Conservation (phyloP, 2,888 invertebrate species). For the Clanis bilineata region DNA sequence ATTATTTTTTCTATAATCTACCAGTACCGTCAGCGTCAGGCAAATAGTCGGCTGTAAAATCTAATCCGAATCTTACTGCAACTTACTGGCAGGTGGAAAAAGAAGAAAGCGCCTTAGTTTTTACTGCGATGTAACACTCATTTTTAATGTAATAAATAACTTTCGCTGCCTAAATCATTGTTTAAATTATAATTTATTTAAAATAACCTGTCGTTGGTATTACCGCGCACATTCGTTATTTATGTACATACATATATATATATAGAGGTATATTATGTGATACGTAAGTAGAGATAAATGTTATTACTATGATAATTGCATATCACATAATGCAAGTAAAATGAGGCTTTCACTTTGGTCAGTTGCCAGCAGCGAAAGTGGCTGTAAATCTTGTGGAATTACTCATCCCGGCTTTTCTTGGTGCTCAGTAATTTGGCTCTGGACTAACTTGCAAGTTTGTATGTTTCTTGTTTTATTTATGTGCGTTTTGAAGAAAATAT, state of each 20-base stretch:
- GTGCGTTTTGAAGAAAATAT: background rate
- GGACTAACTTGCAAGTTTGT: background rate
- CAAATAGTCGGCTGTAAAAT: no score
- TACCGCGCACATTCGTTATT: background rate
- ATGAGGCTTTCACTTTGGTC: conserved; percentile 42
- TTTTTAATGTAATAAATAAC: no score
- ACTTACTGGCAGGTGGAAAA: no score
- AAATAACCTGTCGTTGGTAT: background rate
- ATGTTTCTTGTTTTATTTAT: background rate
- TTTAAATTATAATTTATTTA: no score
- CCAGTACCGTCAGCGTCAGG: no score
- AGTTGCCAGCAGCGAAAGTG: conserved; percentile 38
- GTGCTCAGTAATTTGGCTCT: background rate
- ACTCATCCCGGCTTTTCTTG: background rate
- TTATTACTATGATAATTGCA: conserved; percentile 26
- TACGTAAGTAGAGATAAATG: conserved; percentile 21
- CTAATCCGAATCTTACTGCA: no score
- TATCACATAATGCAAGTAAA: conserved; percentile 23
- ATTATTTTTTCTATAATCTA: no score
- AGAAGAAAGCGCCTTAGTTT: no score
- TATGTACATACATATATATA: no score
- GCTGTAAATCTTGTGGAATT: conserved; percentile 24
- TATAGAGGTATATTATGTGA: background rate
- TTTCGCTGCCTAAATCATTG: no score
- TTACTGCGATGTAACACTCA: no score